These are phyloP conservation scores for Pipistrellus kuhlii DNA, from an alignment of 2,797 vertebrate species.

Conservation along the genomic window DNA sequence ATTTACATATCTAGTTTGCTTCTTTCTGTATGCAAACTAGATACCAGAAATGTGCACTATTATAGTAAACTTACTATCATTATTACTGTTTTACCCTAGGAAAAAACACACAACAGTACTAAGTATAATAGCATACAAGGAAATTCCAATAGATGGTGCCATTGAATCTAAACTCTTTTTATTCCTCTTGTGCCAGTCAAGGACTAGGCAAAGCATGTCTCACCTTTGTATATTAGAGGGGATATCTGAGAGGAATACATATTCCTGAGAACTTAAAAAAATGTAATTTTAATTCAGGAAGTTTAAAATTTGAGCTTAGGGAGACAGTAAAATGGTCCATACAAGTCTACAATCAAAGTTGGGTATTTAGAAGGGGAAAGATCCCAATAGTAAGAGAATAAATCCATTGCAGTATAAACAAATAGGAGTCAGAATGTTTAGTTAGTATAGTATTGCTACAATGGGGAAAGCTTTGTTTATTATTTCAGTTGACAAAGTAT, in stretches of 20 bases:
- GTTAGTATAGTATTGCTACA: neutral
- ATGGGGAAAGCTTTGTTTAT: slow-evolving; percentile 63
- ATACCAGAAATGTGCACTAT: neutral
- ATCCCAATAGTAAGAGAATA: slow-evolving; percentile 11
- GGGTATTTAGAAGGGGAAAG: neutral
- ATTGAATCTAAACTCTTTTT: neutral
- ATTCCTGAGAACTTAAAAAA: slow-evolving; percentile 1
- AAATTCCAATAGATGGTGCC: neutral
- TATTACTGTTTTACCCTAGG: neutral
- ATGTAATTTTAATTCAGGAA: neutral
- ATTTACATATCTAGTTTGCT: neutral
- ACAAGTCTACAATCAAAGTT: slow-evolving; percentile 13
- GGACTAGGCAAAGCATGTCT: neutral
- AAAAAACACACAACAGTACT: neutral
- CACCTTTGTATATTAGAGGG: neutral
- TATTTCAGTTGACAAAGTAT: slow-evolving; percentile 68
- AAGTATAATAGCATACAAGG: neutral
- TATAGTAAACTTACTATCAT: neutral
- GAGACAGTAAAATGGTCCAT: slow-evolving; percentile 16
- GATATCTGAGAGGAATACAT: neutral
- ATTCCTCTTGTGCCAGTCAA: neutral
- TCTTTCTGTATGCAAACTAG: neutral
- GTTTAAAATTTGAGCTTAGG: neutral
- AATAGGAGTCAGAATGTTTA: slow-evolving; percentile 59
- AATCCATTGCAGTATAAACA: slow-evolving; percentile 61